These are phyloP conservation scores for Eupeodes luniger DNA, from an alignment of 2,888 invertebrate genomes.

Conservation along the genomic window DNA sequence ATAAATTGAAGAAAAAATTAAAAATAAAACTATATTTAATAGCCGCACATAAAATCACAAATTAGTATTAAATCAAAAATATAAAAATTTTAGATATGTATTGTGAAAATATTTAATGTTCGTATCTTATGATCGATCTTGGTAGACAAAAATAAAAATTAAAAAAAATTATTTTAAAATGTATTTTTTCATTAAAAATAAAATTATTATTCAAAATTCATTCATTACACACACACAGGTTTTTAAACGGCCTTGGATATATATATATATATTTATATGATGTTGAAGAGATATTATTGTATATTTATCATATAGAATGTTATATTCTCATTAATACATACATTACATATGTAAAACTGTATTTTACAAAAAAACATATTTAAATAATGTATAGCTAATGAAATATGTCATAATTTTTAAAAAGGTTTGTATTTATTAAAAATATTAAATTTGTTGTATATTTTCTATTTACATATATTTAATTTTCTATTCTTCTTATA, in stretches of 20 bases:
- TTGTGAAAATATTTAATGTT: conserved; percentile 19
- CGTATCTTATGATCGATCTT: conserved; percentile 35
- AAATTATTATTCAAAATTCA: conserved; percentile 27
- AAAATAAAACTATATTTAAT: conserved; percentile 72
- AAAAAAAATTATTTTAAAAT: neutral
- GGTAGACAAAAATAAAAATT: conserved; percentile 6
- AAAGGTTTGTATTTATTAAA: too few species aligned
- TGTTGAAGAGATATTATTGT: conserved; percentile 29
- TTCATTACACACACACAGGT: conserved; percentile 45
- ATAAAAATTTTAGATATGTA: conserved; percentile 7
- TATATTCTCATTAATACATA: neutral
- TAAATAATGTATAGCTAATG: too few species aligned
- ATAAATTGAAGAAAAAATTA: neutral
- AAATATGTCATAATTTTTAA: too few species aligned
- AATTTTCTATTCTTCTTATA: too few species aligned
- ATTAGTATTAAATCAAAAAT: conserved; percentile 45
- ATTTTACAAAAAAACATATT: too few species aligned
- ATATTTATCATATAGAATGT: conserved; percentile 10
- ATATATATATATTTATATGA: conserved; percentile 1
- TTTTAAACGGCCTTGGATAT: conserved; percentile 67
- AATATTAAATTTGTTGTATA: too few species aligned
- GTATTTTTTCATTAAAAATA: conserved; percentile 17
- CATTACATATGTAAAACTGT: too few species aligned
- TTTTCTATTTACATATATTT: too few species aligned
- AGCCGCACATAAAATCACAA: conserved; percentile 71